phyloP scores from a whole-genome alignment of 2,888 invertebrate species.

The Harmothoe impar region DNA sequence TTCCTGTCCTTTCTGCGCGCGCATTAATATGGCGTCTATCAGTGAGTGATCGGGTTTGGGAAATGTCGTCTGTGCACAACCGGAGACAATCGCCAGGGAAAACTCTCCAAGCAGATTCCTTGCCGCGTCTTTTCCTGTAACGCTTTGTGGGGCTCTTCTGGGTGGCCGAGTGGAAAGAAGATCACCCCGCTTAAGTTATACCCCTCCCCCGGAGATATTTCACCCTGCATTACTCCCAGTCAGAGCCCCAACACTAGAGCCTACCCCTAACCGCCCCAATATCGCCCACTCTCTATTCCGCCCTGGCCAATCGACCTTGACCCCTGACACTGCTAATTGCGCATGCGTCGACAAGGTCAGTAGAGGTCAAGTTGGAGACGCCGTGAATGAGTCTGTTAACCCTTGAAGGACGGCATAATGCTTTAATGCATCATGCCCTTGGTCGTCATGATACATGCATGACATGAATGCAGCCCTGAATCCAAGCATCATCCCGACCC shows the following conservation, averaged over 20 bases:
- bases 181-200: background rate
- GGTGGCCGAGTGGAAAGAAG: background rate
- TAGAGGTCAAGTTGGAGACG: conserved; percentile 9
- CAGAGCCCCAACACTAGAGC: background rate
- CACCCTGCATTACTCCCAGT: background rate
- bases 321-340: conserved; percentile 50
- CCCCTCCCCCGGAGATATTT: background rate
- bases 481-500: no score
- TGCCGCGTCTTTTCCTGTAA: no score
- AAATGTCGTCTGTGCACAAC: conserved; percentile 11
- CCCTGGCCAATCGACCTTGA: conserved; percentile 35
- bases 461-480: no score
- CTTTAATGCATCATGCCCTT: no score
- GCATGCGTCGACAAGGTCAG: conserved; percentile 11
- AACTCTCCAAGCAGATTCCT: conserved; percentile 42
- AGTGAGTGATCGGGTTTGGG: conserved; percentile 26
- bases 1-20: conserved; percentile 60
- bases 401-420: no score
- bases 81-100: background rate
- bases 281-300: background rate
- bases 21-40: conserved; percentile 56
- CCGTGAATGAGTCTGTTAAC: background rate
- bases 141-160: background rate
- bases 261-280: background rate
- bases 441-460: no score